Conservation (phyloP, 1,140 invertebrate species). For the Nylanderia fulva region DNA sequence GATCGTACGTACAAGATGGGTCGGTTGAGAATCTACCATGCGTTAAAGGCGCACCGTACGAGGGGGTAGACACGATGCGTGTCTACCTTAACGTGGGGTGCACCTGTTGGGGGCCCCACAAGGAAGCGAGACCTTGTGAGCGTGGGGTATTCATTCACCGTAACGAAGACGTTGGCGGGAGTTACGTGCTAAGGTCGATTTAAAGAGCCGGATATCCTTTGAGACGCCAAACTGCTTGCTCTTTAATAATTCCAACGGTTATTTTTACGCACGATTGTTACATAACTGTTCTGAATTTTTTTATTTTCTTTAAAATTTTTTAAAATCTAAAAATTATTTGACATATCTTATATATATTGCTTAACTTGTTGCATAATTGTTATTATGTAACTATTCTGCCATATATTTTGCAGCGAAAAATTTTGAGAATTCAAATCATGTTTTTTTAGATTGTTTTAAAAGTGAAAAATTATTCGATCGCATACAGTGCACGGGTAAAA, state of each 20-base stretch:
- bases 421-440: constrained; percentile 25
- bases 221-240: not conserved
- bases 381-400: too few species aligned
- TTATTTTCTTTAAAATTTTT: too few species aligned
- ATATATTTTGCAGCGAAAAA: not conserved
- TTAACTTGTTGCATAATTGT: too few species aligned
- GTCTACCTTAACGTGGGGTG: constrained; percentile 39
- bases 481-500: not conserved
- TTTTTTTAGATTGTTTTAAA: constrained; percentile 24
- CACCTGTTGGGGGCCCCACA: constrained; percentile 78
- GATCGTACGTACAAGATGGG: constrained; percentile 37
- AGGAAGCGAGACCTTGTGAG: constrained; percentile 46
- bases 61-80: constrained; percentile 40
- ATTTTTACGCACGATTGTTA: not conserved
- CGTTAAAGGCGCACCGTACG: constrained; percentile 69
- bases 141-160: constrained; percentile 5
- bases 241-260: constrained; percentile 58
- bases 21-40: constrained; percentile 72
- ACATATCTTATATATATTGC: too few species aligned
- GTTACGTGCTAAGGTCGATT: constrained; percentile 59
- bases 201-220: constrained; percentile 71
- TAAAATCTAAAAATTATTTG: too few species aligned
- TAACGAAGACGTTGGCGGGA: constrained; percentile 76
- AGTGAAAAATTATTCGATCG: not conserved
- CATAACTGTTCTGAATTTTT: not conserved